Evolutionary conservation across 35 echinoderm and acorn worm species (phyloP), one percentile per base, ranked within the genome.

Genomic region (Apostichopus californicus): DNA sequence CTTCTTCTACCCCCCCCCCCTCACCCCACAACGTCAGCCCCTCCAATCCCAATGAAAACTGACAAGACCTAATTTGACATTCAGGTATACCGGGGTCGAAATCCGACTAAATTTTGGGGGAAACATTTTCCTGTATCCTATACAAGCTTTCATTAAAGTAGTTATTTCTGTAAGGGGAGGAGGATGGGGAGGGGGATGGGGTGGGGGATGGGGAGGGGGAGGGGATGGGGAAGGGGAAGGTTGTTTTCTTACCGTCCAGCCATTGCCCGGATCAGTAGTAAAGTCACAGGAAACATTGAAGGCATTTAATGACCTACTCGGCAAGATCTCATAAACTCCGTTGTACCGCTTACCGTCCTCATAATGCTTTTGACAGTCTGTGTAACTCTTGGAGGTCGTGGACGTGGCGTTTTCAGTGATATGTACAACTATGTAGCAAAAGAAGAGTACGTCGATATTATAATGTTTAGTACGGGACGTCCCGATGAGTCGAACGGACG

Each of bases 201-300:
- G 63, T 8, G 5, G 63, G 1, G 63, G 63, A 17, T 9, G 63
- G 63, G 63, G 63, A 66, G 5, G 63, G 1, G 63, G 6, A 17
- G 5, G 63, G 63, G 63, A 0, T 8, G 15, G 9, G 1, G 71
- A 4, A 18, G n/a, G n/a, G 4, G 71, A 75, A 18, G 71, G 6
- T 75, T 7, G 71, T 14, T 75, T 75, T 75, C 80, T 83, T 83
- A 83, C 80, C 53, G 80, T 83, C 80, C 80, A 83, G 55, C 80
- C 80, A 22, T 75, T 5, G 13, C 52, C 80, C 4, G 80, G 53
- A 83, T 57, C 80, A 13, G 52, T 83, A 54, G 53, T 18, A 83
- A 83, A 83, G 53, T 83, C 80, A 15, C 80, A 83, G 80, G 18
- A 83, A 13, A 83, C 80, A 7, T 83, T 55, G 52, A 83, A 83